phyloP scores from a whole-genome alignment of 2,888 invertebrate genomes.

The Lochmaea capreae region DNA sequence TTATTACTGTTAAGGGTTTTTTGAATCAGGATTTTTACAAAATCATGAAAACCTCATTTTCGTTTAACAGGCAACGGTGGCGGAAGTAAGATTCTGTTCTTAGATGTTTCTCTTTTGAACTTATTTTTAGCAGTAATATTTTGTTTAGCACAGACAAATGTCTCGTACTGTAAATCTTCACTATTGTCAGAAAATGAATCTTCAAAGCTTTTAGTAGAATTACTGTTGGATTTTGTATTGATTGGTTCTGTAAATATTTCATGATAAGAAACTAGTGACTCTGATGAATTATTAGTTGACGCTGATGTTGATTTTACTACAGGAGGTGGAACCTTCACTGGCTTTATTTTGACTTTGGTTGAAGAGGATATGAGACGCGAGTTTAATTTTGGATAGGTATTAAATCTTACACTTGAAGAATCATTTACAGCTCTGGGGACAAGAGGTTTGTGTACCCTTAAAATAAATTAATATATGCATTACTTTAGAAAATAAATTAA shows the following conservation, averaged over 20 bases:
- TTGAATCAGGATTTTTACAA: too few species aligned
- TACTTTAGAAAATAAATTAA: not conserved
- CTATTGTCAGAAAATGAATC: constrained; percentile 29
- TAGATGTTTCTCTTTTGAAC: not conserved
- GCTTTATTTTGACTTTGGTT: constrained; percentile 23
- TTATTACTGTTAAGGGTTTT: too few species aligned
- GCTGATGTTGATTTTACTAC: constrained; percentile 23
- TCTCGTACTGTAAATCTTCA: constrained; percentile 19
- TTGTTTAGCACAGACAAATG: constrained; percentile 8
- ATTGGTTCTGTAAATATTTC: constrained; percentile 9
- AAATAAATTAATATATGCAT: not conserved
- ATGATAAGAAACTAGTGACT: constrained; percentile 18
- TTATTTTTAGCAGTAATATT: not conserved
- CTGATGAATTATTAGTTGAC: constrained; percentile 10
- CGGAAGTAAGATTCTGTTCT: not conserved
- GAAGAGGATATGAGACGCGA: constrained; percentile 11
- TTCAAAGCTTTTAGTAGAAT: constrained; percentile 22
- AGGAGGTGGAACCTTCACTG: constrained; percentile 31
- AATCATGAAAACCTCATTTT: not conserved
- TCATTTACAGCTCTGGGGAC: not conserved
- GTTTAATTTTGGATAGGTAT: constrained; percentile 12
- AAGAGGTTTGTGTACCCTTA: not conserved
- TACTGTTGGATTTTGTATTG: not conserved
- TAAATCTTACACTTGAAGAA: not conserved
- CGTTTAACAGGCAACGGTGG: not conserved